Evolutionary conservation across 35 echinoderm and acorn worm genomes (phyloP).

Genomic region (Apostichopus parvimensis): DNA sequence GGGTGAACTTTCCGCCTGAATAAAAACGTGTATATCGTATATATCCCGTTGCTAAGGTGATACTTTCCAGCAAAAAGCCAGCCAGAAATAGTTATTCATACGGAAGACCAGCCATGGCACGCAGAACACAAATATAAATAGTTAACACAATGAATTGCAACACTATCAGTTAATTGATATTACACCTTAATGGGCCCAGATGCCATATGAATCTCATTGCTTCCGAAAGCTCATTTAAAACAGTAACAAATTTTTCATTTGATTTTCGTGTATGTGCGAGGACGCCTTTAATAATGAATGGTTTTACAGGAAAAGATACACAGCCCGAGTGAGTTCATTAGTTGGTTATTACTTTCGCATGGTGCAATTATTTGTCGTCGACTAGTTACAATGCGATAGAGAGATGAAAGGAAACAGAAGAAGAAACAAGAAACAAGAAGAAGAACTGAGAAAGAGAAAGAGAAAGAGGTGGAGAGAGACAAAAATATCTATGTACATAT

Average conservation of each 20-base stretch:
- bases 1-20: slow-evolving; percentile 20
- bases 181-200: slow-evolving; percentile 46
- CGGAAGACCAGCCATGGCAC: slow-evolving; percentile 17
- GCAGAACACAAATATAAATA: slow-evolving; percentile 33
- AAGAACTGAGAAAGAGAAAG: background rate
- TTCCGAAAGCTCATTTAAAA: slow-evolving; percentile 36
- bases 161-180: slow-evolving; percentile 41
- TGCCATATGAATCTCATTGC: slow-evolving; percentile 37
- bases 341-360: slow-evolving; percentile 41
- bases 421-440: background rate
- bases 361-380: background rate
- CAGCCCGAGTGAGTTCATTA: slow-evolving; percentile 25
- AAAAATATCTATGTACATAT: background rate
- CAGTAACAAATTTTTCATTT: slow-evolving; percentile 44
- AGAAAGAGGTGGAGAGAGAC: background rate
- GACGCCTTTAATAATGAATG: slow-evolving; percentile 44
- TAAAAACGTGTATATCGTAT: slow-evolving; percentile 21
- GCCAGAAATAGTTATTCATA: slow-evolving; percentile 11
- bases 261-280: slow-evolving; percentile 47
- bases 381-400: background rate
- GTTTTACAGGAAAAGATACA: slow-evolving; percentile 31
- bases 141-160: slow-evolving; percentile 43
- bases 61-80: background rate
- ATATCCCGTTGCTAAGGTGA: slow-evolving; percentile 34
- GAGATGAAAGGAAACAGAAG: background rate